Percentiles rank a stretch among this genome's conserved stretches.
Evolutionary conservation across 2,888 invertebrate genomes (phyloP).

Genomic region (Zonitis immaculata): DNA sequence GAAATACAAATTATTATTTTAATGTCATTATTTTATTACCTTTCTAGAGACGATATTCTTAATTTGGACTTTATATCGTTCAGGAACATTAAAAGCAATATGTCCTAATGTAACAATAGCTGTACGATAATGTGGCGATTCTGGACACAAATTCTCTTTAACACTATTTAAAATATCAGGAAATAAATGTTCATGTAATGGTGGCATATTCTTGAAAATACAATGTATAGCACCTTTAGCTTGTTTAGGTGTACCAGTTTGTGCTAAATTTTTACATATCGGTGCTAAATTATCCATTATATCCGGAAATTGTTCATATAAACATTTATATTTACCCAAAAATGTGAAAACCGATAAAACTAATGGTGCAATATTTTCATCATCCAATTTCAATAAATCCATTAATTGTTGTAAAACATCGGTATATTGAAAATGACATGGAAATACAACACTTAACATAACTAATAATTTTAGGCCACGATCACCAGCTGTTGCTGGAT

Average conservation of each 20-base stretch:
- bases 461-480: slow-evolving; percentile 84
- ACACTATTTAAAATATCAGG: slow-evolving; percentile 77
- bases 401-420: slow-evolving; percentile 76
- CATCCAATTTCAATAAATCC: slow-evolving; percentile 73
- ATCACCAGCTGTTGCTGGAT: slow-evolving; percentile 77
- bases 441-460: slow-evolving; percentile 88
- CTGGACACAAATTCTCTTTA: slow-evolving; percentile 68
- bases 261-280: slow-evolving; percentile 82
- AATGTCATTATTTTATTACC: no score
- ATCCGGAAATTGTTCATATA: slow-evolving; percentile 71
- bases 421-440: slow-evolving; percentile 85
- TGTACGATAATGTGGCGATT: slow-evolving; percentile 80
- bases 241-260: slow-evolving; percentile 88
- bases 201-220: slow-evolving; percentile 76
- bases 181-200: slow-evolving; percentile 70
- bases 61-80: slow-evolving; percentile 82
- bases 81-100: slow-evolving; percentile 88
- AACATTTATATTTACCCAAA: slow-evolving; percentile 79
- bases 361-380: slow-evolving; percentile 73
- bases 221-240: slow-evolving; percentile 96
- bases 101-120: slow-evolving; percentile 93
- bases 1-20: no score
- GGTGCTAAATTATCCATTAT: slow-evolving; percentile 77
- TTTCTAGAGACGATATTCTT: slow-evolving; percentile 93
- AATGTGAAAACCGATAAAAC: slow-evolving; percentile 81